Base-by-base conservation (phyloP, 1,140 invertebrate genomes). In the Diorhabda elongata region DNA sequence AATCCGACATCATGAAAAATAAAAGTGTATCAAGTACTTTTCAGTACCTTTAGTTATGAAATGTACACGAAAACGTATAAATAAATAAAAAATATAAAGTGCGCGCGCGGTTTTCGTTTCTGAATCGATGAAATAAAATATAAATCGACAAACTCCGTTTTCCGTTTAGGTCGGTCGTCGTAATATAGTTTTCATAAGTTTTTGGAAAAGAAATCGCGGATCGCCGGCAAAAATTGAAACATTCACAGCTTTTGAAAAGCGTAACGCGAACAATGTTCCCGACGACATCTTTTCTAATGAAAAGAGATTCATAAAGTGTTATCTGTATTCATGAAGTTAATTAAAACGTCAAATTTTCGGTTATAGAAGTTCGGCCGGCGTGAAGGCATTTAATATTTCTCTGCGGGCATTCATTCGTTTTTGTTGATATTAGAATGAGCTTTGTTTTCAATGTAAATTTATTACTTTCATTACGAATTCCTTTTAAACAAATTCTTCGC, bases 271-370 rank as follows among this genome's bases (percentile, higher is more conserved):
- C 64, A 65, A 57, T n/a, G 42, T 65, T 47, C 47, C 58, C 26
- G 52, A 58, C 64, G 64, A 65, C 64, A 65, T 57, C 26, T 65
- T 65, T 65, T 65, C 58, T 65, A 42, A 58, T 41, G 42, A 56
- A 58, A 65, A 9, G 47, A 42, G 56, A 65, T 65, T 65, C 64
- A 65, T 65, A 58, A 65, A 65, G 64, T 65, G 64, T 58, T 65
- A 65, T 65, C 64, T 65, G 56, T 43, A 65, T 65, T 65, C 64
- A 65, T 65, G 64, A 65, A 65, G 64, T 58, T 65, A 65, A 65
- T 65, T 65, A 65, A 65, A 65, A 65, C 56, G 64, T 65, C 64
- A 65, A 65, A 47, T 64, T 65, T 41, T 58, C n/a, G 26, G 64
- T 65, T 65, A 65, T 65, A 42, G 56, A 57, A 65, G 47, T 45